Conservation (phyloP, 23 tunicate species). For the Oikopleura albicans region DNA sequence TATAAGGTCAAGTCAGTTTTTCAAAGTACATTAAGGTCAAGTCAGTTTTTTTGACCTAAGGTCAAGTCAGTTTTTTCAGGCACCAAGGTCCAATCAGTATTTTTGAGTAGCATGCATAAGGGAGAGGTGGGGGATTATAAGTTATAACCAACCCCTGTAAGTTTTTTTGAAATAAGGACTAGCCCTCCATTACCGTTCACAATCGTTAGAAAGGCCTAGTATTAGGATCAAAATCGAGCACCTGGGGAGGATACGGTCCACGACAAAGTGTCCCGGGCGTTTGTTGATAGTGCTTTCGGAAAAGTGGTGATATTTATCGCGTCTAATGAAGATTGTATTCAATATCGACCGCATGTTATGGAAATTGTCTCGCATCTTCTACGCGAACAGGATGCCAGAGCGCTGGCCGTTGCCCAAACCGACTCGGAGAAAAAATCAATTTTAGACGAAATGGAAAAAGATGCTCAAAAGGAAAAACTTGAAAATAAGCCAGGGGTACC, state of each 20-base stretch:
- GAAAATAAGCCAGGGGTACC: too few relatives aligned
- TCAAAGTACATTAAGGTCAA: too few relatives aligned
- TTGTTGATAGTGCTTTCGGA: neutral
- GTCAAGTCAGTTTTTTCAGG: too few relatives aligned
- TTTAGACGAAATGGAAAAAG: neutral
- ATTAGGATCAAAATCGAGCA: conserved; percentile 13
- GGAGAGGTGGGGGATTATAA: too few relatives aligned
- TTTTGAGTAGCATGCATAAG: too few relatives aligned
- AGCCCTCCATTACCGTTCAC: too few relatives aligned
- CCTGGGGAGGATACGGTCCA: conserved; percentile 16
- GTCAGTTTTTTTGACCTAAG: too few relatives aligned
- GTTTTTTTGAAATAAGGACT: too few relatives aligned
- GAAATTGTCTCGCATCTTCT: conserved; percentile 1
- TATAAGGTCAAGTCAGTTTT: too few relatives aligned
- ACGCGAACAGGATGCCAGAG: neutral
- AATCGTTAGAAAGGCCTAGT: too few relatives aligned
- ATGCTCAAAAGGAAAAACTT: neutral
- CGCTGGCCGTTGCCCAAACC: neutral
- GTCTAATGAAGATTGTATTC: conserved; percentile 8
- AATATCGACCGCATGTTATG: conserved; percentile 10
- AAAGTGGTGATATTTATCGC: neutral
- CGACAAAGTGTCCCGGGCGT: neutral
- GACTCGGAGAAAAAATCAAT: neutral
- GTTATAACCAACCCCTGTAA: too few relatives aligned
- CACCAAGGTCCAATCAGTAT: too few relatives aligned